A percentile compares a stretch with the other conserved stretches of the same genome.
Conservation (phyloP, 2,113 vertebrate species). For the Triplophysa siluroides region DNA sequence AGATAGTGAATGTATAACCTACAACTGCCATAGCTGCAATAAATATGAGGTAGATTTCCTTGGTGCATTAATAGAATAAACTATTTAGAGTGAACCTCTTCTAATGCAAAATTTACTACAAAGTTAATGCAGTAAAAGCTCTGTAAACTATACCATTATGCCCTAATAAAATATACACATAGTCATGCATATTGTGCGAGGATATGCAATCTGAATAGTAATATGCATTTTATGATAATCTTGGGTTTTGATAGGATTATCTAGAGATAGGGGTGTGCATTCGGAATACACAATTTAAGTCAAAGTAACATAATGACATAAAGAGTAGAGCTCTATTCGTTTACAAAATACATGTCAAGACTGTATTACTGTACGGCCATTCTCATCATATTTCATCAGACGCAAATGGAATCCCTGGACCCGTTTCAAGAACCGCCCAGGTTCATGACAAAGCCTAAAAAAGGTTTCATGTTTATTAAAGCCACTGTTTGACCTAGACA, state of each 20-base stretch:
- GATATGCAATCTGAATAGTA: too few species aligned
- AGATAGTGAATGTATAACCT: neutral
- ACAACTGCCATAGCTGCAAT: neutral
- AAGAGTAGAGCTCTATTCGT: neutral
- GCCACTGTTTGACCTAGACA: conserved; percentile 40
- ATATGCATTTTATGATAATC: too few species aligned
- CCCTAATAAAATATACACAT: too few species aligned
- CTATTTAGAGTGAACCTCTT: too few species aligned
- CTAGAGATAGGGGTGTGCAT: neutral
- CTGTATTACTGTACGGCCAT: neutral
- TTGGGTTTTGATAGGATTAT: too few species aligned
- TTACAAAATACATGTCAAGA: neutral
- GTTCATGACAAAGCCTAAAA: conserved; percentile 16
- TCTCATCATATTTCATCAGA: neutral
- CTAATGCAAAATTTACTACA: too few species aligned
- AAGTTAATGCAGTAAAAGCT: too few species aligned
- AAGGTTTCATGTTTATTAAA: conserved; percentile 41
- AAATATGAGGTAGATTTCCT: too few species aligned
- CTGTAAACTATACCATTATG: too few species aligned
- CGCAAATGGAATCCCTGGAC: conserved; percentile 34
- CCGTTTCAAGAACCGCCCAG: conserved; percentile 30
- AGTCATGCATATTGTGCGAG: too few species aligned
- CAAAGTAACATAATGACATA: neutral
- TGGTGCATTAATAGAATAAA: neutral
- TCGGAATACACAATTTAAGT: neutral